Evolutionary conservation across 2,113 vertebrate species (phyloP).

Genomic region (Ranitomeya imitator): DNA sequence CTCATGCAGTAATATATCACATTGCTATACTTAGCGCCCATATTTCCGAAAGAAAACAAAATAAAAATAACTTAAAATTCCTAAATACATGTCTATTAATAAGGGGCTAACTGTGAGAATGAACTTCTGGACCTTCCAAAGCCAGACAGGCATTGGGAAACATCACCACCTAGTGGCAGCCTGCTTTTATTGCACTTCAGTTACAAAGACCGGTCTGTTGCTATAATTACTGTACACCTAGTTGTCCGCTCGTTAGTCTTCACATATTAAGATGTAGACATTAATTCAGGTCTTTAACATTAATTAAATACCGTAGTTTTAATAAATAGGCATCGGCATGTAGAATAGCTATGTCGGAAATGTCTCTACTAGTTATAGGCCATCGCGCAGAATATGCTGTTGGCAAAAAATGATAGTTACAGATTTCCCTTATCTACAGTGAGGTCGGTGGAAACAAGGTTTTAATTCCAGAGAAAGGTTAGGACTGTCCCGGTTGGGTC

Average conservation of each 20-base stretch:
- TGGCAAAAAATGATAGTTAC: too few relatives aligned
- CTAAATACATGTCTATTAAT: conserved; percentile 30
- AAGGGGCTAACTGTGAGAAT: not conserved
- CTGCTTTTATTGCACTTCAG: not conserved
- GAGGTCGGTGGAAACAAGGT: too few relatives aligned
- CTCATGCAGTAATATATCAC: not conserved
- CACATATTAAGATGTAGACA: too few relatives aligned
- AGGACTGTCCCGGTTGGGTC: too few relatives aligned
- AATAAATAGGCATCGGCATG: too few relatives aligned
- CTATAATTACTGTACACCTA: not conserved
- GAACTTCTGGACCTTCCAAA: not conserved
- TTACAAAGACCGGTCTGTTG: not conserved
- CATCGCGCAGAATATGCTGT: too few relatives aligned
- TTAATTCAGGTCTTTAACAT: too few relatives aligned
- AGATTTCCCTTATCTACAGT: too few relatives aligned
- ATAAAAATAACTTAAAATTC: conserved; percentile 11
- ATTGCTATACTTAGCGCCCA: conserved; percentile 5
- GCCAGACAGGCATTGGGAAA: conserved; percentile 36
- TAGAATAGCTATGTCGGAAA: too few relatives aligned
- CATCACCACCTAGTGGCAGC: conserved; percentile 72
- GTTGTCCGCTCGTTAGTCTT: not conserved
- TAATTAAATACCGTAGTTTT: too few relatives aligned
- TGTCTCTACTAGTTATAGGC: too few relatives aligned
- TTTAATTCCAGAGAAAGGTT: too few relatives aligned
- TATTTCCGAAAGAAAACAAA: not conserved